Evolutionary conservation across 1,140 invertebrate species (phyloP), one percentile per base, ranked within the genome.

Genomic region (Pseudomyrmex concolor): DNA sequence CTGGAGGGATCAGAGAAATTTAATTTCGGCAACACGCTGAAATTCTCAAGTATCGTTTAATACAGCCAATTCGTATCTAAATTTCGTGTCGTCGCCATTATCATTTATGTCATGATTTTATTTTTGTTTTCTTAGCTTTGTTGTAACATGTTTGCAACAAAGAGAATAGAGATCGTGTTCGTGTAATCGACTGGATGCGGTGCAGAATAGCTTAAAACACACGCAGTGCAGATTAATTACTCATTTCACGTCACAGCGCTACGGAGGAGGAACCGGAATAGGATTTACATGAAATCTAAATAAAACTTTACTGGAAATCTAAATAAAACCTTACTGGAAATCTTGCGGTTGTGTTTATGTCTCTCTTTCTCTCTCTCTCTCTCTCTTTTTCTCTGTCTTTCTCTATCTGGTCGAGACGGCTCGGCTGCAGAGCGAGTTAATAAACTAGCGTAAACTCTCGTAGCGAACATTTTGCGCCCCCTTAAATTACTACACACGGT

Each of bases 281-380:
- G 88, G 60, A 67, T 88, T 91, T 89, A 66, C 64, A 70, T 78
- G 87, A 91, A 90, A 88, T 91, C 91, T 92, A 91, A 90, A 91
- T 91, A 91, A 90, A 90, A 90, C 83, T 68, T 91, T 91, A 90
- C 90, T 90, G 90, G 91, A 91, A 91, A 74, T 85, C 67, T 78
- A 91, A 90, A 91, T 91, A 91, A 90, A 90, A 90, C 83, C 72
- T 91, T 91, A 90, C 90, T 90, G 90, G 91, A 91, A 91, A 74
- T 85, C 67, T 78, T 78, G 54, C 67, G 48, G 82, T 91, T 90
- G 87, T 85, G 87, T 85, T 90, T 88, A 7, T 7, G 34, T 34
- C 34, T 34, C 5, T 34, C 34, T 34, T 7, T 34, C 34, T 34
- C 34, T 34, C 81, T 85, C 22, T 85, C 22, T 22, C 22, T 22